A percentile compares a stretch with the other conserved stretches of the same genome.
These are phyloP conservation scores for Ricordea florida DNA, from an alignment of 92 coral and sea anemone genomes.

Conservation along the genomic window DNA sequence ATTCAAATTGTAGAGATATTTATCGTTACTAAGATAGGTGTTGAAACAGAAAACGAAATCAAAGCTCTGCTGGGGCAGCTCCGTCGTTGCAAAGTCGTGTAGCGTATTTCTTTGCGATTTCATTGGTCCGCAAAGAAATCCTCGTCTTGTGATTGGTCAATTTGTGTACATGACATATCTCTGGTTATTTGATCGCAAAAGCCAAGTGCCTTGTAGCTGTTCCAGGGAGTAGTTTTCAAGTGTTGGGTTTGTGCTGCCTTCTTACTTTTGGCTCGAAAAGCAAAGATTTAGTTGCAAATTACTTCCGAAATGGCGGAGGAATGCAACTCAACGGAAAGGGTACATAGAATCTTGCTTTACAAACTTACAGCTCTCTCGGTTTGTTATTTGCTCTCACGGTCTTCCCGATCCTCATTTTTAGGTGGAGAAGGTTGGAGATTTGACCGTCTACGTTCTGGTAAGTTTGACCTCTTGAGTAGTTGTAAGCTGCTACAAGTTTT, in stretches of 20 bases:
- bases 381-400: background rate
- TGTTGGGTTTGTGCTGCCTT: background rate
- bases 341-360: background rate
- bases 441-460: slow-evolving; percentile 92
- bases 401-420: slow-evolving; percentile 42
- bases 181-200: background rate
- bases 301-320: slow-evolving; percentile 54
- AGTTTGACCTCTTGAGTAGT: background rate
- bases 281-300: background rate
- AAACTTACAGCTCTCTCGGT: background rate
- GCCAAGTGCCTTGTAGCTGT: background rate
- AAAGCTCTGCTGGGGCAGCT: too few species aligned
- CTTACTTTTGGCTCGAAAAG: background rate
- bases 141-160: slow-evolving; percentile 30
- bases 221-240: background rate
- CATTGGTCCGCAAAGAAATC: too few species aligned
- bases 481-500: background rate
- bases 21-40: too few species aligned
- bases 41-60: too few species aligned
- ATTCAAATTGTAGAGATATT: too few species aligned
- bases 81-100: too few species aligned
- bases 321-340: slow-evolving; percentile 58
- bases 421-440: slow-evolving; percentile 98
- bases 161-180: background rate
- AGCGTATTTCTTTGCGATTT: too few species aligned